Base-by-base conservation (phyloP, 2,113 vertebrate genomes). In the Laticauda colubrina region DNA sequence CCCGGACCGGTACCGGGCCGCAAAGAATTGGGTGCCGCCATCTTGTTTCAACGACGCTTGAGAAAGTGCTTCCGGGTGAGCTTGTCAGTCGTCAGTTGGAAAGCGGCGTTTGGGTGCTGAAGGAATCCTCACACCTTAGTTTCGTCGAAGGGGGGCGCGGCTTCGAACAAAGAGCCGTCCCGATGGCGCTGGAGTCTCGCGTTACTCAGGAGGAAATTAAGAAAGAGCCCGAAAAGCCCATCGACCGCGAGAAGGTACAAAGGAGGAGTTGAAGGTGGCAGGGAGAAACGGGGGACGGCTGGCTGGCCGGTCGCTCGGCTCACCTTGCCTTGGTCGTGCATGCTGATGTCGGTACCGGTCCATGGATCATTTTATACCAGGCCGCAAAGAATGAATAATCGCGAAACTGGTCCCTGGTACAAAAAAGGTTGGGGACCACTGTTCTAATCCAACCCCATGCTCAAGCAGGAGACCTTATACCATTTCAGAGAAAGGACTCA, bases 201-300 rank as follows among this genome's bases (percentile, higher is more conserved):
- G 98, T 99, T 54, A 99, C 98, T 45, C 99, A 99, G 97, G 99
- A 99, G 93, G 99, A 99, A 95, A 99, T 99, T 54, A 99, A 99
- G 95, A 99, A 99, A 95, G 99, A 99, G 59, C 99, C 99, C 0
- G 98, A 99, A 96, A 99, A 99, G 91, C 98, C 98, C 0, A 98
- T 99, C 18, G 99, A 99, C 59, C 97, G 98, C 29, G 99, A 99
- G 94, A 99, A 99, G 98, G 99, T 45, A 45, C 45, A 45, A 39
- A 0, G 15, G 4, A 29, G 81, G 55, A 45, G 54, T 7, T 45
- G 11, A 45, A 15, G 20, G 45, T 7, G 5, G 21, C 2, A 26
- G 23, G 48, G 26, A 20, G 10, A 2, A 0, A 0, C 9, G 29
- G 48, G 5, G 5, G 7, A 4, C 0, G 14, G 11, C 34, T 43